A percentile compares a stretch with the other conserved stretches of the same genome.
phyloP scores from a whole-genome alignment of 2,888 invertebrate genomes.

The Sinopyrophorus schimmeli region DNA sequence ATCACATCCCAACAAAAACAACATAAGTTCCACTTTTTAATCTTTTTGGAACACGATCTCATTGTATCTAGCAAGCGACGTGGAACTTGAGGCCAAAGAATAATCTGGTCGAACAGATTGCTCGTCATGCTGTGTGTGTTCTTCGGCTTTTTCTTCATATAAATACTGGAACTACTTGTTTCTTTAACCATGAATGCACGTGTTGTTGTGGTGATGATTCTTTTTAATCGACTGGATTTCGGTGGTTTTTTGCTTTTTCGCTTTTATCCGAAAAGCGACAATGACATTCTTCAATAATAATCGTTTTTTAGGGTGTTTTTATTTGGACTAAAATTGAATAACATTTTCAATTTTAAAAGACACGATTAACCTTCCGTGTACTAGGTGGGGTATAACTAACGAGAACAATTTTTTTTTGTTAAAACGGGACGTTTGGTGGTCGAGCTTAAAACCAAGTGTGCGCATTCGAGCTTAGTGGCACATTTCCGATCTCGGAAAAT shows the following conservation, averaged over 20 bases:
- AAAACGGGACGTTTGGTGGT: too few species aligned
- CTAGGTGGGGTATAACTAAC: too few species aligned
- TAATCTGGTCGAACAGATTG: constrained; percentile 34
- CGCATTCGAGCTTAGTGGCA: too few species aligned
- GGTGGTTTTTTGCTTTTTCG: constrained; percentile 1
- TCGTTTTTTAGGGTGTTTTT: too few species aligned
- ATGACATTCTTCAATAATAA: too few species aligned
- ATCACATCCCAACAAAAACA: constrained; percentile 34
- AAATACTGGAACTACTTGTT: constrained; percentile 28
- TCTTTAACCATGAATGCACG: constrained; percentile 35
- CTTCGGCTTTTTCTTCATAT: constrained; percentile 14
- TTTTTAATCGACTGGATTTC: constrained; percentile 20
- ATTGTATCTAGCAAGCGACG: constrained; percentile 38
- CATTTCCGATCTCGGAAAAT: too few species aligned
- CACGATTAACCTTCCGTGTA: too few species aligned
- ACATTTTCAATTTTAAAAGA: too few species aligned
- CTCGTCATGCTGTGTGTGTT: constrained; percentile 27
- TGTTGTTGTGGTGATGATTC: constrained; percentile 27
- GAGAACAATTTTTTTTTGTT: too few species aligned
- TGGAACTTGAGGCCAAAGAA: constrained; percentile 35
- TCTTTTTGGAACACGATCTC: constrained; percentile 33
- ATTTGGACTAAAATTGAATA: too few species aligned
- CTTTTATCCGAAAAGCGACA: too few species aligned
- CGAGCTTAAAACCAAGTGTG: too few species aligned
- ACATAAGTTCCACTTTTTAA: constrained; percentile 35